Conservation (phyloP, 2,888 invertebrate species). For the Ypsolopha sequella region DNA sequence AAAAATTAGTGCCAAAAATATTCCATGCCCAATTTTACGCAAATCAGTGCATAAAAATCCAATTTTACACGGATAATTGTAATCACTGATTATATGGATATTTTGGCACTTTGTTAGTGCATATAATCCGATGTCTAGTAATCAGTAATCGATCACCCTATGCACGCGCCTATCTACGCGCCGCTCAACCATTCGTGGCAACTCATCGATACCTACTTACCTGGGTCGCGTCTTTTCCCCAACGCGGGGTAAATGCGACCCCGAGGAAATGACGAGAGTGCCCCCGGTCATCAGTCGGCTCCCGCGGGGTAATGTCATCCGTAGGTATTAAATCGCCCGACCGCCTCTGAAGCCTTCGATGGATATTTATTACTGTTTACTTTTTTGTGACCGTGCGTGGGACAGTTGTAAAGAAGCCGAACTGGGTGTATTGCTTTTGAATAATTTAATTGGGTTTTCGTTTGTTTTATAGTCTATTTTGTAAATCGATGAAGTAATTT, state of each 20-base stretch:
- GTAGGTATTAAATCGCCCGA: constrained; percentile 1
- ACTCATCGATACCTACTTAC: neutral
- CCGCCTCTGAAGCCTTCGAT: neutral
- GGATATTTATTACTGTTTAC: neutral
- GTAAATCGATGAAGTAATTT: too few species aligned
- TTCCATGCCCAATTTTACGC: too few species aligned
- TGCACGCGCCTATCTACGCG: neutral
- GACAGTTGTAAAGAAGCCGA: neutral
- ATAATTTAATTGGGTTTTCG: neutral
- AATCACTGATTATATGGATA: too few species aligned
- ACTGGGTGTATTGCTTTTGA: too few species aligned
- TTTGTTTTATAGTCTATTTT: neutral
- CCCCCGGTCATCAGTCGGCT: constrained; percentile 23
- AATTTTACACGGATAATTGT: too few species aligned
- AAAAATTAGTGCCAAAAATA: too few species aligned
- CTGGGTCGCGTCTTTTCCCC: neutral
- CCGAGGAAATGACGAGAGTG: constrained; percentile 64
- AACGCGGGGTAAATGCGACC: constrained; percentile 49
- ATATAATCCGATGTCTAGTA: too few species aligned
- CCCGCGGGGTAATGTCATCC: neutral
- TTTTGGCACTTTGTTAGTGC: too few species aligned
- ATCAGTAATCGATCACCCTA: too few species aligned
- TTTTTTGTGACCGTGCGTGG: neutral
- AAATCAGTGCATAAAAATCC: too few species aligned
- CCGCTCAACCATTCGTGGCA: neutral